Base-by-base conservation (phyloP, 2,888 invertebrate species). In the Lissonota sp. region DNA sequence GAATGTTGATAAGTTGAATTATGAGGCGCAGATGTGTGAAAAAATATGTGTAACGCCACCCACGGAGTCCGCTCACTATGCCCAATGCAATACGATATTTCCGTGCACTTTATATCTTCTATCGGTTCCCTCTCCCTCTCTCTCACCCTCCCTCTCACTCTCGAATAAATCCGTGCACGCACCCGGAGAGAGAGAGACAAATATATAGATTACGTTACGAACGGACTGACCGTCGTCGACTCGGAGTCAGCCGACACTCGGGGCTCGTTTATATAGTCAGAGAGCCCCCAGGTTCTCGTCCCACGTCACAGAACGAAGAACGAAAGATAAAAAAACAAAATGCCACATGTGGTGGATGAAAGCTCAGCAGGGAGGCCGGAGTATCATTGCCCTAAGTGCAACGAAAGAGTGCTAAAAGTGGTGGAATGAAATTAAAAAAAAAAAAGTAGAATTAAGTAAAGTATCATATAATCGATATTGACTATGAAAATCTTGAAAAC, bases 261-360 rank as follows among this genome's bases (percentile, higher is more conserved):
- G 83, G 86, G 85, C 80, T 82, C 86, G 87, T 90, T 90, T 91
- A 91, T 91, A 91, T 90, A 91, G 89, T 26, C 26, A 89, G 74
- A 73, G 62, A 58, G 64, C 44, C 39, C 62, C 57, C 58, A 37
- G 66, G 87, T 83, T 87, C 26, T 90, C 89, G 89, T 89, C 89
- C 90, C 88, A 90, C 90, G 90, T 87, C 81, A 82, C 79, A 72
- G 76, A 71, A 66, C 67, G 60, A 66, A 66, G 69, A 66, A 57
- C 64, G 57, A 63, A 55, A 37, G 72, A 39, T 53, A 57, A 57
- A 69, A 69, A 40, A 44, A 42, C n/a, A n/a, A 69, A 69, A 57
- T 57, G 57, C 16, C 55, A 69, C 57, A 63, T 64, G 71, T 57
- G 57, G 26, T 70, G 26, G 44, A 26, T 26, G 26, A 53, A 62